Conservation (phyloP, 2,888 invertebrate genomes). For the Andrena bicolor region DNA sequence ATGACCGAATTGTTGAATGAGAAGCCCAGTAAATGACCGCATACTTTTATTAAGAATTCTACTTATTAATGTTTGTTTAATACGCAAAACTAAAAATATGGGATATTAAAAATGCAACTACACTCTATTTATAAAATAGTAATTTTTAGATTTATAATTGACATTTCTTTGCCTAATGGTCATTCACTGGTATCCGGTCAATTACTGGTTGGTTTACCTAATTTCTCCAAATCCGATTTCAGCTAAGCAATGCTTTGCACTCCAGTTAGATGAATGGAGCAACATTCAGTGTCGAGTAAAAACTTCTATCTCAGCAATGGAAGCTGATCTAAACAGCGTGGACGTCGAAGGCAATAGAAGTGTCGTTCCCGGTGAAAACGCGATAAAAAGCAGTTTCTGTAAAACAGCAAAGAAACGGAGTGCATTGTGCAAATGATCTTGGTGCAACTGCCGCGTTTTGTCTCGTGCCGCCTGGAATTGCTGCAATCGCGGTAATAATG, state of each 20-base stretch:
- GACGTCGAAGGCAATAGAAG: neutral
- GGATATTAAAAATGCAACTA: too few relatives aligned
- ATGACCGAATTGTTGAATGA: too few relatives aligned
- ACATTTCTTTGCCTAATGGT: too few relatives aligned
- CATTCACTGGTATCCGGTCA: too few relatives aligned
- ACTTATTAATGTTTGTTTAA: too few relatives aligned
- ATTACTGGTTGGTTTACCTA: too few relatives aligned
- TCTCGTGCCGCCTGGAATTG: conserved; percentile 11
- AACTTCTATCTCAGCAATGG: neutral
- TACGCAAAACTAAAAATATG: too few relatives aligned
- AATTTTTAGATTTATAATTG: too few relatives aligned
- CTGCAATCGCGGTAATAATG: conserved; percentile 21
- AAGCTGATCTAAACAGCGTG: neutral
- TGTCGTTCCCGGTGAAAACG: neutral
- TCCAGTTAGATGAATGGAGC: neutral
- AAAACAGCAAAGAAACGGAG: neutral
- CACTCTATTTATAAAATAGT: too few relatives aligned
- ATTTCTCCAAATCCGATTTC: neutral
- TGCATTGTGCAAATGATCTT: conserved; percentile 9
- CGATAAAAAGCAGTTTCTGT: neutral
- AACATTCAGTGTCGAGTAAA: neutral
- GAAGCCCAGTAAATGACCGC: too few relatives aligned
- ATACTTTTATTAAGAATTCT: too few relatives aligned
- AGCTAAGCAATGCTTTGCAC: neutral
- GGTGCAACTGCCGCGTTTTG: neutral